A percentile compares a stretch with the other conserved stretches of the same genome.
Evolutionary conservation across 2,888 invertebrate genomes (phyloP).

Genomic region (Cordilura impudica): DNA sequence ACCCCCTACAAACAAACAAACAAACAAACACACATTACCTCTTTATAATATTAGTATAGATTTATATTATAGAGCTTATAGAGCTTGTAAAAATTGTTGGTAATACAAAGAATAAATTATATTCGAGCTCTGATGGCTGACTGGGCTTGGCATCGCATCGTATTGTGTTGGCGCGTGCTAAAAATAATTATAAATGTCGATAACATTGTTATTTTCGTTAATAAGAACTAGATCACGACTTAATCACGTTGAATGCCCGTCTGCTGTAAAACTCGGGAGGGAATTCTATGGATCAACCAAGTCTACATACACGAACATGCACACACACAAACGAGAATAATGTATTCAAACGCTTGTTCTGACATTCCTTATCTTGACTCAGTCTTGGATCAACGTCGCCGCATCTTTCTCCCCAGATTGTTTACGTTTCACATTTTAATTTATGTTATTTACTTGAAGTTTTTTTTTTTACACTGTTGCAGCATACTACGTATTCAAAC

Average conservation of each 20-base stretch:
- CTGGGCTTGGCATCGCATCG: conserved; percentile 21
- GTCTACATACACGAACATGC: no score
- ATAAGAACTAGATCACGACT: conserved; percentile 73
- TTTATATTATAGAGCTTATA: no score
- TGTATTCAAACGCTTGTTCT: background rate
- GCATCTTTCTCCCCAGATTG: background rate
- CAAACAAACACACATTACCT: no score
- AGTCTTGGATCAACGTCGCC: background rate
- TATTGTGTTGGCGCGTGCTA: conserved; percentile 64
- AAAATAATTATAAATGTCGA: conserved; percentile 69
- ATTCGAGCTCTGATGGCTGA: conserved; percentile 14
- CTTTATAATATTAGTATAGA: no score
- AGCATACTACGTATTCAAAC: no score
- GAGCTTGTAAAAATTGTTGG: no score
- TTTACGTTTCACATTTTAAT: background rate
- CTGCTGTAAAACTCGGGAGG: conserved; percentile 15
- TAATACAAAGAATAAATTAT: no score
- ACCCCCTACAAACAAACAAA: no score
- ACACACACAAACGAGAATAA: background rate
- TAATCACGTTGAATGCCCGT: conserved; percentile 52
- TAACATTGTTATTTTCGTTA: conserved; percentile 69
- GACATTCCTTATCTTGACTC: background rate
- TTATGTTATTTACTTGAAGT: background rate
- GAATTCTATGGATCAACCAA: conserved; percentile 21
- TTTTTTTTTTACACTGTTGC: no score